Evolutionary conservation across 2,113 vertebrate species (phyloP), one percentile per base, ranked within the genome.

Genomic region (Vicugna pacos): DNA sequence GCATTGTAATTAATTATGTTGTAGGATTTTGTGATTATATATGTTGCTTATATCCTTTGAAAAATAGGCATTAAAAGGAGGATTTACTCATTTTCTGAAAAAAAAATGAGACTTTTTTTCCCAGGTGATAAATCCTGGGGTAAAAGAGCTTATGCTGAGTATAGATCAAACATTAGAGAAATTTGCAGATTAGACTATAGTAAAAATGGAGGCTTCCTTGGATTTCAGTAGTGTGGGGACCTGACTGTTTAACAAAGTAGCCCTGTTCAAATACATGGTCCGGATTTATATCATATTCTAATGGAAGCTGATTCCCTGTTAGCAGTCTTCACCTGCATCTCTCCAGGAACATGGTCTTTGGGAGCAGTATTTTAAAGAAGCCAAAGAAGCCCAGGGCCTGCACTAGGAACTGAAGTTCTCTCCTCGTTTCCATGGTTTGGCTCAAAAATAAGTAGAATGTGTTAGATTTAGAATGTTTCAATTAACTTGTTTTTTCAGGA

Each of bases 391-490:
- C 35, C 1, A 26, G 73, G 65, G 5, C n/a, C 30, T 32, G 35
- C 58, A 24, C 4, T n/a, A 52, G 50, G 42, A 93, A 80, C 38
- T 96, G 60, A 84, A 81, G 76, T 91, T 85, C 42, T 67, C 17
- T 79, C 35, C 3, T 20, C 50, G 9, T 50, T 96, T 86, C 52
- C n/a, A 30, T 86, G 58, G 17, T 85, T 89, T 46, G 89, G 85
- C 70, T 88, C 5, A 22, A 42, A 72, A 86, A 46, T 50, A 35
- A 35, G 32, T 81, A 70, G 42, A 38, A 73, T 89, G n/a, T 19
- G 28, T 65, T 96, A 8, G 16, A 38, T 95, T 81, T 91, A 72
- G 60, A 72, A 28, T 76, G 19, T 91, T 46, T 52, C 54, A 92
- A 67, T 77, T 93, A 75, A 38, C 32, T 62, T 72, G 73, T 81